Evolutionary conservation across 2,797 vertebrate species (phyloP), one percentile per base, ranked within the genome.

Genomic region (Odontamblyopus rebecca): DNA sequence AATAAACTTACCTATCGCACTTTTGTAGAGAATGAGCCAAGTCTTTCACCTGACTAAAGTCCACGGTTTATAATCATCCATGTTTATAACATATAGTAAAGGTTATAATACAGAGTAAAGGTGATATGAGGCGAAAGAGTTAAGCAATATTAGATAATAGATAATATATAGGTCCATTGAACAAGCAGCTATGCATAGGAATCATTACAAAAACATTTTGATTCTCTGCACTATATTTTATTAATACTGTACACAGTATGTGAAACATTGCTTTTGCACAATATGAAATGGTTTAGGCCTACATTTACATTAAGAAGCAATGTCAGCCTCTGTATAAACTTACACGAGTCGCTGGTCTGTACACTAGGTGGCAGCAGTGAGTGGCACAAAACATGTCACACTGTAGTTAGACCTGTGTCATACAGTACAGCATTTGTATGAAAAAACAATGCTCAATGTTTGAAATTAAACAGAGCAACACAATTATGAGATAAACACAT

Each of bases 311-410:
- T 69, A 63, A 30, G 15, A 81, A 54, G 65, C 69, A 75, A 56
- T 67, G 67, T 63, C 78, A 69, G 38, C 64, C 74, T 73, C 80
- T 71, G 73, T 57, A 16, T 65, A 83, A 73, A 83, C 71, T 38
- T 69, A 83, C 71, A 30, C 0, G 32, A 68, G 56, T 65, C 73
- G 7, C 12, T 7, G 61, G 67, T 63, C 69, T 79, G 75, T 67
- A 70, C 88, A 86, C 80, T 72, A 30, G 87, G 73, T 73, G 85
- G 85, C 82, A 88, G 88, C 87, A 89, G 78, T 74, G 86, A 82
- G 76, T 27, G 18, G 61, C 23, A 51, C 77, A 74, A 56, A 68
- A 68, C 66, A 54, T 0, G 50, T 56, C 35, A 60, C 23, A 56
- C 6, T 26, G 15, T 41, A 56, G 79, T 62, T 61, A 71, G 29